Percentiles rank a stretch among this genome's conserved stretches.
These are phyloP conservation scores for Tetragonula clypearis DNA, from an alignment of 1,140 invertebrate genomes.

Conservation along the genomic window DNA sequence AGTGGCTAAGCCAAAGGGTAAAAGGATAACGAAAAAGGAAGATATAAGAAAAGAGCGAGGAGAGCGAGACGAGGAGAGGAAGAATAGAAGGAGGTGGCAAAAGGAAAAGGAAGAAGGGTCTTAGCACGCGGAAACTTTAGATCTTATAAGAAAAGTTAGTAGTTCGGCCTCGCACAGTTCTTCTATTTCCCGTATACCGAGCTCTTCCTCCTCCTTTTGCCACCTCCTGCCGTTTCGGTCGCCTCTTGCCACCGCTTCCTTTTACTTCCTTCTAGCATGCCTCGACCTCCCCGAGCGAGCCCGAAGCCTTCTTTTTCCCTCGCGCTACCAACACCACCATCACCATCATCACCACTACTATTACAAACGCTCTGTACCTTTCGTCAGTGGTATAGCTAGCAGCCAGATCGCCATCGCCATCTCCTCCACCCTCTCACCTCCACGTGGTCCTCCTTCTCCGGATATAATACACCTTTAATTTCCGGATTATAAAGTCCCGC, in stretches of 20 bases:
- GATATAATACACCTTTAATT: conserved; percentile 81
- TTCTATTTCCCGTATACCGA: conserved; percentile 54
- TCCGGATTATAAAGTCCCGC: conserved; percentile 80
- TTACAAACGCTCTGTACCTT: conserved; percentile 23
- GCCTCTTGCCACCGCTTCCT: no score
- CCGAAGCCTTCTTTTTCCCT: conserved; percentile 22
- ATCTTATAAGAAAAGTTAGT: conserved; percentile 81
- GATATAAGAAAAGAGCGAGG: not conserved
- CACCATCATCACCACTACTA: conserved; percentile 38
- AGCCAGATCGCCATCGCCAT: not conserved
- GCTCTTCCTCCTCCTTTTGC: conserved; percentile 15
- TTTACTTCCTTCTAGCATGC: no score
- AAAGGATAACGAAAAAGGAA: not conserved
- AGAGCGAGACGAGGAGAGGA: conserved; percentile 12
- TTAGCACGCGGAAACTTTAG: conserved; percentile 77
- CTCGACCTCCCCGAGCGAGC: no score
- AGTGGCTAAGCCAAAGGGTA: not conserved
- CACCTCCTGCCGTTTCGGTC: no score
- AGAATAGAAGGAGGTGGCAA: not conserved
- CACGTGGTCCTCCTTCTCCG: conserved; percentile 56
- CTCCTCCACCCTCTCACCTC: conserved; percentile 14
- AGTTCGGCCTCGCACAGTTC: conserved; percentile 63
- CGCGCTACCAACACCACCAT: conserved; percentile 33
- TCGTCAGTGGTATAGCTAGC: conserved; percentile 26
- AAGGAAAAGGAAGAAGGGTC: conserved; percentile 45